Base-by-base conservation (phyloP, 2,888 invertebrate genomes). In the Eurytoma californica region DNA sequence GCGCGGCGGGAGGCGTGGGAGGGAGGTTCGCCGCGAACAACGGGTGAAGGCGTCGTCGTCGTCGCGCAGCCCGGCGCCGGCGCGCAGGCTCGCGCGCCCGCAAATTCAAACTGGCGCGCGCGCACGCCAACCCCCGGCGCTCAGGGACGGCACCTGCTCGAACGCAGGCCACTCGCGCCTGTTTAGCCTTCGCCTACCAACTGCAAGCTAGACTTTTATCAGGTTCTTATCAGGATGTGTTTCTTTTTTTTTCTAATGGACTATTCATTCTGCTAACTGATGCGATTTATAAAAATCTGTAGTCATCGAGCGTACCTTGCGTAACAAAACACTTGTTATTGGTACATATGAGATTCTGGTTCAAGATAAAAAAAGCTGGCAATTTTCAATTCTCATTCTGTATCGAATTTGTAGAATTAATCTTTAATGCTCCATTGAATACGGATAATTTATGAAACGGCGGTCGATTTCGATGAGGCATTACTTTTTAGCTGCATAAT, bases 21-120 rank as follows among this genome's bases (percentile, higher is more conserved):
- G 47, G 5, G 73, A 51, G 68, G 28, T 30, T 28, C 39, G 70
- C 58, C 47, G 18, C 30, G 63, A 58, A 58, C 24, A 20, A 20
- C 58, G 18, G 12, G 58, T 7, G 14, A 30, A 30, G 30, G 28
- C 61, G 53, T 53, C 53, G 61, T 30, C 20, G 2, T 30, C 4
- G 74, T 58, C 66, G 47, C 66, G 66, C 24, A 24, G 12, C n/a
- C 57, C 65, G 20, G 73, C 53, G 20, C 83, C 82, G 79, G 84
- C 82, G 83, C 84, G 77, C 82, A 81, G 14, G 83, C 39, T 39
- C 39, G 39, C 39, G 39, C 39, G 39, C 39, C 39, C 39, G 4
- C 39, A 82, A 82, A 83, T 89, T 89, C 88, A 87, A 89, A 89
- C 85, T 80, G 82, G 79, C 85, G 85, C 83, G 82, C 83, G 84